Base-by-base conservation (phyloP, 2,888 invertebrate species). In the Invenusta paracnida region DNA sequence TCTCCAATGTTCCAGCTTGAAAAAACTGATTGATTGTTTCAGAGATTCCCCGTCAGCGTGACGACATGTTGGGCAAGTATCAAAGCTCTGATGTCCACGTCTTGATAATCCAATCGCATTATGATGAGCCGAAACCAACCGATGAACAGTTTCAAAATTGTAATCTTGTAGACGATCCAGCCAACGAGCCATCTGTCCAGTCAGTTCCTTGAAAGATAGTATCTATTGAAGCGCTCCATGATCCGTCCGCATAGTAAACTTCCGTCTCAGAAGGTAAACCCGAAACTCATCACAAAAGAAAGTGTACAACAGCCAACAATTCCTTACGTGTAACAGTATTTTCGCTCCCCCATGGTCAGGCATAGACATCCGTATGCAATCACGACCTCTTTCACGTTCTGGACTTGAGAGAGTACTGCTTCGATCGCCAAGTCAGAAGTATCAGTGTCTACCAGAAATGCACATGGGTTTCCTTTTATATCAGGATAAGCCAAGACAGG, bases 191-290 rank as follows among this genome's bases (percentile, higher is more conserved):
- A 93, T 87, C 31, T 92, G 86, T 13, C 92, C 91, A n/a, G 89
- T 89, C 0, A 91, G 90, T 2, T 91, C 89, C 86, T 92, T 91
- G 1, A 92, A 66, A 0, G 88, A 88, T 87, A 91, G 87, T 1
- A 93, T 87, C 91, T 92, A 93, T 89, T 91, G 91, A 31, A 93
- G 88, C 0, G 92, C 91, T 86, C 92, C 90, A 85, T 92, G 93
- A 86, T 93, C 93, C 0, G 91, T 92, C n/a, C n/a, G 87, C 0
- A 92, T 88, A 0, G 87, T 87, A 27, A 92, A 91, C 0, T 88
- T 82, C 1, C 89, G 66, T 0, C 90, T 90, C 84, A 91, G 91
- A 0, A 93, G 87, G 86, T 91, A 93, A 0, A 90, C 90, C 28
- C 91, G 86, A 86, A 91, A 92, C 86, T 91, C 91, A 17, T 89